Conservation (phyloP, 64 coral and sea anemone species). For the Exaiptasia diaphana region DNA sequence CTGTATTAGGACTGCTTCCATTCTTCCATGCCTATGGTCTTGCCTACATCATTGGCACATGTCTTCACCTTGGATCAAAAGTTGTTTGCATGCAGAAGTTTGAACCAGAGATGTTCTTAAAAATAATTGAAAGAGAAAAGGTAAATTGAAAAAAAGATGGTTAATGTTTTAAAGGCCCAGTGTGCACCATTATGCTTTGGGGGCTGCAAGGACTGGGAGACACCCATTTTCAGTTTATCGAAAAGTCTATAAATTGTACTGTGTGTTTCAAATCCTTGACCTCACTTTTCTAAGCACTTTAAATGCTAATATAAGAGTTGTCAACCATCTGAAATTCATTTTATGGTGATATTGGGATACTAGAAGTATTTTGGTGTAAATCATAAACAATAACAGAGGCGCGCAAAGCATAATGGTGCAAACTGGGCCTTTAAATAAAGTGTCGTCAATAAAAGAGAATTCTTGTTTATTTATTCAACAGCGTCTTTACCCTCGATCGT, state of each 20-base stretch:
- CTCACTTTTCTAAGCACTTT: background rate
- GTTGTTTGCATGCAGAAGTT: conserved; percentile 46
- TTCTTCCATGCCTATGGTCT: conserved; percentile 71
- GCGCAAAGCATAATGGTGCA: too few species aligned
- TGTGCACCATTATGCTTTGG: too few species aligned
- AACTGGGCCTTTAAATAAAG: too few species aligned
- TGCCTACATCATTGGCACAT: background rate
- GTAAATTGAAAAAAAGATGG: background rate
- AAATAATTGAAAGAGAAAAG: conserved; percentile 75
- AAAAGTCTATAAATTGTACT: too few species aligned
- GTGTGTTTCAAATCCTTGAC: background rate
- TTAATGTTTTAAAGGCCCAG: background rate
- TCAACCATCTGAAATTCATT: too few species aligned
- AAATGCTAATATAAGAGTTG: too few species aligned
- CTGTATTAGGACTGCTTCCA: background rate
- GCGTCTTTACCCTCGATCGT: too few species aligned
- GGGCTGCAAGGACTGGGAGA: too few species aligned
- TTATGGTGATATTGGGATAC: too few species aligned
- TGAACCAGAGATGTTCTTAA: conserved; percentile 55
- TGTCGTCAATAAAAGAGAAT: background rate
- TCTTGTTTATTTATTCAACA: background rate
- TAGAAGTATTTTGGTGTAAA: too few species aligned
- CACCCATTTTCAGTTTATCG: background rate
- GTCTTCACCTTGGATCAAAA: conserved; percentile 31
- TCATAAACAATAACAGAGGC: too few species aligned